These are phyloP conservation scores for Phoenicopterus ruber DNA, from an alignment of 2,113 vertebrate species.

Conservation along the genomic window DNA sequence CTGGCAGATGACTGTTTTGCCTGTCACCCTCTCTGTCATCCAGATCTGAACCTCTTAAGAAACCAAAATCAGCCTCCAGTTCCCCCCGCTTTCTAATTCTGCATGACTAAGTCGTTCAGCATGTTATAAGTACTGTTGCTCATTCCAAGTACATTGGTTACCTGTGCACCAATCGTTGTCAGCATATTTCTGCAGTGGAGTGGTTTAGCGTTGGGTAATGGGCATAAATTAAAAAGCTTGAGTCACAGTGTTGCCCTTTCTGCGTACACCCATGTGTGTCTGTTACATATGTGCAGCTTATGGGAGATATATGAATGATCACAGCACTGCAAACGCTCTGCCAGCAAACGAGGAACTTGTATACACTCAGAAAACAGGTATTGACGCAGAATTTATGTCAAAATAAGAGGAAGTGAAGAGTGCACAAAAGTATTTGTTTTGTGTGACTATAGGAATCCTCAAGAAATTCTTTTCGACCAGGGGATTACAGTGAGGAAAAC, in stretches of 20 bases:
- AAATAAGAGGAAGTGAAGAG: neutral
- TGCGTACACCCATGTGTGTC: neutral
- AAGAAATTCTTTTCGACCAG: neutral
- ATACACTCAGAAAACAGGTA: neutral
- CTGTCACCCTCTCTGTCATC: neutral
- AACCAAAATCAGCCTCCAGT: neutral
- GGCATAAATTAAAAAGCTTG: neutral
- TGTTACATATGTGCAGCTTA: neutral
- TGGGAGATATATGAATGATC: neutral
- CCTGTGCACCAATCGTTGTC: neutral
- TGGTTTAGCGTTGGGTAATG: neutral
- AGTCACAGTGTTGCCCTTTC: conserved; percentile 39
- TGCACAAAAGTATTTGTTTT: neutral
- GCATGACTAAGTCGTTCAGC: neutral
- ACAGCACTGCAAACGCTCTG: neutral
- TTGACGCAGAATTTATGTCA: neutral
- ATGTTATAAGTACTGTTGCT: neutral
- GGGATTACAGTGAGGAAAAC: neutral
- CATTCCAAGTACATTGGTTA: neutral
- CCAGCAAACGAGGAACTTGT: neutral
- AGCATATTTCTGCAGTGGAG: neutral
- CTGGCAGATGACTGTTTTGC: neutral
- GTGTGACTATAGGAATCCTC: neutral
- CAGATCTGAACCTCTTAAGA: neutral
- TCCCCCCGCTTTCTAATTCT: neutral